phyloP scores from a whole-genome alignment of 2,113 vertebrate genomes.

The Butorides virescens region DNA sequence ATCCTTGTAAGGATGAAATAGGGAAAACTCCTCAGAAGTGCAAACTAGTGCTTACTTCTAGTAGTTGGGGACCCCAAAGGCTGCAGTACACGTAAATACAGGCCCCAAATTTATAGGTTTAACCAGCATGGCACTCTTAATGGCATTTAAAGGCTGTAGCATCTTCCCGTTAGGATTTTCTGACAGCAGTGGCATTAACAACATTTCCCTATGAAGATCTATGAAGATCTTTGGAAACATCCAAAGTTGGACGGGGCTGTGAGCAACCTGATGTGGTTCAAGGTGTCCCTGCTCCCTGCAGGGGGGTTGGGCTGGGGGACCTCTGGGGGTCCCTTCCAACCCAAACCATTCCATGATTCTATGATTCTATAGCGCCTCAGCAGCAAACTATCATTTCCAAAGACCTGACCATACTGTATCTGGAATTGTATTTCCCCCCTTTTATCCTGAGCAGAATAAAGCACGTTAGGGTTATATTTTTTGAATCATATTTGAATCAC shows the following conservation, averaged over 20 bases:
- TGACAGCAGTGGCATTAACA: neutral
- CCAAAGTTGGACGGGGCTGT: too few species aligned
- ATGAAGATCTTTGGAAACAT: too few species aligned
- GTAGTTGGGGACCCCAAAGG: neutral
- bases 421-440: neutral
- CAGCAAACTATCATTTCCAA: neutral
- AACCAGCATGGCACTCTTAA: neutral
- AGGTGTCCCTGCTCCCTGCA: too few species aligned
- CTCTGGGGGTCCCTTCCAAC: too few species aligned
- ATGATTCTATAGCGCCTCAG: neutral
- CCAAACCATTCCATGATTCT: too few species aligned
- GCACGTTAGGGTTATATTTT: neutral
- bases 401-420: neutral
- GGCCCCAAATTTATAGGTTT: neutral
- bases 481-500: neutral
- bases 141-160: neutral
- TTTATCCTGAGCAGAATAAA: neutral
- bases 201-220: neutral
- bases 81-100: neutral
- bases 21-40: neutral
- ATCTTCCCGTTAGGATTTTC: neutral
- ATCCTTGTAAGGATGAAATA: neutral
- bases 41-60: neutral
- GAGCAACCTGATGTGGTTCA: too few species aligned
- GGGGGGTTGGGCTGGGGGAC: too few species aligned